phyloP scores from a whole-genome alignment of 1,140 invertebrate genomes.

The Scaptodrosophila lebanonensis region DNA sequence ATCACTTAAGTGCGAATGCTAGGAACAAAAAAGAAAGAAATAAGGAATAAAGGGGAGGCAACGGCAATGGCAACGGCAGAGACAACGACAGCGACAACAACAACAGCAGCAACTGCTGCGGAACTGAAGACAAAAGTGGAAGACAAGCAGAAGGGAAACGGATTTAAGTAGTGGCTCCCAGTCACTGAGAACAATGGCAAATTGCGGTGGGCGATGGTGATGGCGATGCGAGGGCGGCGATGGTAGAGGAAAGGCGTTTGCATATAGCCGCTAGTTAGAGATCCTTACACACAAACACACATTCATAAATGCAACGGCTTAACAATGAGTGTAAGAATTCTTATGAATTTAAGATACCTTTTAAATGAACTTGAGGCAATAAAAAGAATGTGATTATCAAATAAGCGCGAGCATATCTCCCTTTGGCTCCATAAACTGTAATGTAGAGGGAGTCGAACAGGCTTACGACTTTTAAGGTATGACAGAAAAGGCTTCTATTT shows the following conservation, averaged over 20 bases:
- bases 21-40: constrained; percentile 12
- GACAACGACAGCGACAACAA: constrained; percentile 29
- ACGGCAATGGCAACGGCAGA: constrained; percentile 37
- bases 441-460: no score
- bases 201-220: constrained; percentile 3
- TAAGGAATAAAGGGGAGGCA: constrained; percentile 19
- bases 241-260: constrained; percentile 7
- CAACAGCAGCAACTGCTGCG: constrained; percentile 17
- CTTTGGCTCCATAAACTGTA: no score
- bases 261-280: constrained; percentile 43
- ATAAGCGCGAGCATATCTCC: no score
- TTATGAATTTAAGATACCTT: no score
- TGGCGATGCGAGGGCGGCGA: not conserved
- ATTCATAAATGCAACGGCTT: constrained; percentile 26
- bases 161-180: constrained; percentile 60
- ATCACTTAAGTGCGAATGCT: constrained; percentile 72
- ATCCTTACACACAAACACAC: no score
- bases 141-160: constrained; percentile 59
- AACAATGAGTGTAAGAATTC: no score
- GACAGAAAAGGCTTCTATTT: no score
- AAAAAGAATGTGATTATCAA: no score
- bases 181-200: constrained; percentile 49
- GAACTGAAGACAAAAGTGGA: constrained; percentile 36
- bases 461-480: no score
- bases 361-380: no score